These are phyloP conservation scores for Catalaphyllia jardinei DNA, from an alignment of 64 coral and sea anemone species.

Conservation along the genomic window DNA sequence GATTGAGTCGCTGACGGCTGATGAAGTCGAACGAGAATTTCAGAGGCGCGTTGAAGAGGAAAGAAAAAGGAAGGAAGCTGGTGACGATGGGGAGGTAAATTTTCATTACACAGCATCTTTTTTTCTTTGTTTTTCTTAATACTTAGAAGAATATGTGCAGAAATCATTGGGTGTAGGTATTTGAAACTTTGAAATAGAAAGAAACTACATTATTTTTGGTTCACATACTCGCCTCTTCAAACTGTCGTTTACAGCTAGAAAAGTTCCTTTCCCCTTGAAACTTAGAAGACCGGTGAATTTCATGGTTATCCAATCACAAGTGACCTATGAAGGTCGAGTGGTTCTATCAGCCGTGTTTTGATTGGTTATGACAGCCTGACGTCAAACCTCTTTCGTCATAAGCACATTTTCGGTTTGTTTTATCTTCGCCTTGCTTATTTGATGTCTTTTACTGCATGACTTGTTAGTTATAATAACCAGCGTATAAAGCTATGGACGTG, in stretches of 20 bases:
- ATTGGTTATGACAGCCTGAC: background rate
- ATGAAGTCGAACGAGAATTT: constrained; percentile 90
- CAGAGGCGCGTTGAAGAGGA: constrained; percentile 69
- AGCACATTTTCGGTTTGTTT: background rate
- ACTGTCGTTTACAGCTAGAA: too few species aligned
- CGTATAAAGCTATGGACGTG: background rate
- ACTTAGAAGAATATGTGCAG: background rate
- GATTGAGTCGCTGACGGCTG: constrained; percentile 74
- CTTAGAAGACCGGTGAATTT: too few species aligned
- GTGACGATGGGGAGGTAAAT: constrained; percentile 2
- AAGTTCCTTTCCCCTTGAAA: too few species aligned
- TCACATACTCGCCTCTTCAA: too few species aligned
- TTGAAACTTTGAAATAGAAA: too few species aligned
- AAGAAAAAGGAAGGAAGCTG: constrained; percentile 35
- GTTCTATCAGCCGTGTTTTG: background rate
- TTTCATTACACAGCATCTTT: background rate
- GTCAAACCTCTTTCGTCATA: background rate
- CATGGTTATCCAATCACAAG: too few species aligned
- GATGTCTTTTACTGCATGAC: background rate
- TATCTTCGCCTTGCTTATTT: background rate
- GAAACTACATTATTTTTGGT: too few species aligned
- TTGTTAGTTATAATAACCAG: too few species aligned
- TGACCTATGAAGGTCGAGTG: background rate
- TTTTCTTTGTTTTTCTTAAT: background rate
- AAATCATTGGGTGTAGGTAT: background rate